Conservation (phyloP, 2,888 invertebrate species). For the Eupithecia subumbrata region DNA sequence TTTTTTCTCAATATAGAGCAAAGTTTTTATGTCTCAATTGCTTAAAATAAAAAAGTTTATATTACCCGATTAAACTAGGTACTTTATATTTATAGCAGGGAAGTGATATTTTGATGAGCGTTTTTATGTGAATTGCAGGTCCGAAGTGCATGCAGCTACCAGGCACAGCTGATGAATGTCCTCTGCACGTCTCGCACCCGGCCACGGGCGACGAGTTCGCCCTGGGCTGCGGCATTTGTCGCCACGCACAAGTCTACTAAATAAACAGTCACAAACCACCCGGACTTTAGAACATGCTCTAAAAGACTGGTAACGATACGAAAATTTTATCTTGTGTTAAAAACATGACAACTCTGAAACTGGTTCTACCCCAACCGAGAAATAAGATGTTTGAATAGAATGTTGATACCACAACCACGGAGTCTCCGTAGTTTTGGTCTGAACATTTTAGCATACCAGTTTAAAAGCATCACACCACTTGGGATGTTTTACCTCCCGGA, state of each 20-base stretch:
- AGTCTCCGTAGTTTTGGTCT: not conserved
- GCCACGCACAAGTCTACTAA: constrained; percentile 86
- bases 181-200: constrained; percentile 97
- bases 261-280: constrained; percentile 10
- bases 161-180: constrained; percentile 94
- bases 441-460: not conserved
- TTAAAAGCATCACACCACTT: not conserved
- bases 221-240: constrained; percentile 98
- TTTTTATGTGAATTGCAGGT: constrained; percentile 77
- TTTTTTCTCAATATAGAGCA: not conserved
- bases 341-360: not conserved
- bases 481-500: not conserved
- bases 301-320: not conserved
- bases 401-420: not conserved
- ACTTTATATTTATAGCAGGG: not conserved
- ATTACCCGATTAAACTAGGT: not conserved
- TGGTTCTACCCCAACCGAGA: not conserved
- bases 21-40: not conserved
- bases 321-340: not conserved
- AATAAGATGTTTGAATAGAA: not conserved
- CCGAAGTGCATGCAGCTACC: constrained; percentile 96
- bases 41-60: not conserved
- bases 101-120: not conserved
- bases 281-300: not conserved
- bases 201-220: constrained; percentile 99